Evolutionary conservation across 2,888 invertebrate species (phyloP), one percentile per base, ranked within the genome.

Genomic region (Nephrotoma flavescens): DNA sequence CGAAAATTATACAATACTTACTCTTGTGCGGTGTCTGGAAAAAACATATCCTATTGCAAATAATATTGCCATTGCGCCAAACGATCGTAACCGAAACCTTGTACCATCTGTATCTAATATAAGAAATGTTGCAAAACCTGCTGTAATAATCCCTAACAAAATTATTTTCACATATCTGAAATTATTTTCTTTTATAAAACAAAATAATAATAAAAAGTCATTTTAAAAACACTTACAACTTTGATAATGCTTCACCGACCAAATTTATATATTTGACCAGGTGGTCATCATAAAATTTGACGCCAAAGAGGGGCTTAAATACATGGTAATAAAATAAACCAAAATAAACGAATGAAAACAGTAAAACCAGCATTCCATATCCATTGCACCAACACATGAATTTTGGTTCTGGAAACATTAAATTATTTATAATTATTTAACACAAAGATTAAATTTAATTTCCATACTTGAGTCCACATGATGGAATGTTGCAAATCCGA

Each of bases 331-430:
- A 96, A 42, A 95, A 89, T 0, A 96, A 87, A 86, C 93, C 93
- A 88, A 93, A 92, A 88, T 95, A 95, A 3, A 93, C 90, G 42
- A 95, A 92, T 15, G 91, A 90, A 0, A 94, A 91, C 0, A 96
- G 89, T 0, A 96, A 92, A 42, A 95, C 91, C 0, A 96, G 91
- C 90, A 96, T 94, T 71, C 96, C 96, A 88, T 95, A 95, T 0
- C 96, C 96, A 86, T 93, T 90, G 89, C 96, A 96, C 87, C 90
- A 91, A 12, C 89, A 89, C 42, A 91, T 90, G 85, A 92, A 91
- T 7, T 85, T 15, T 9, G 83, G 83, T 84, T 87, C 88, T 87
- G 47, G 1, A 87, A 87, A 85, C 19, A 31, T 31, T 31, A 41
- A 31, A 42, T 42, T 15, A 42, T 3, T 42, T 42, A 83, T 41